Evolutionary conservation across 2,888 invertebrate genomes (phyloP), one percentile per base, ranked within the genome.

Genomic region (Drosophila multiciliata): DNA sequence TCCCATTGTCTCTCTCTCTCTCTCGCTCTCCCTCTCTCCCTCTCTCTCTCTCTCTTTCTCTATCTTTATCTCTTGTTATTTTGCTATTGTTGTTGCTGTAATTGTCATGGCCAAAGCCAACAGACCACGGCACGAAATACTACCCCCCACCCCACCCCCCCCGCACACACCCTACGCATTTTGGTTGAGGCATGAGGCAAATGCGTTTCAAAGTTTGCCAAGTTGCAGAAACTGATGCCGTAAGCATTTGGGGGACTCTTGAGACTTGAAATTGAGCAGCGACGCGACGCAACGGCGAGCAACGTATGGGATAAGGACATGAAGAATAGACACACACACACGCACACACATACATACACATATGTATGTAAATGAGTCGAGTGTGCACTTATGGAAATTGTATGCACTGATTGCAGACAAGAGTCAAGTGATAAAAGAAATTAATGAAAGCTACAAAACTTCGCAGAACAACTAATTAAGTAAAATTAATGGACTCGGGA

Each of bases 201-300:
- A 84, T 83, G 89, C 89, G 89, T 75, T 89, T 81, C 75, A 72
- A 87, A 89, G 75, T 89, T 87, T 87, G 84, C 84, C 84, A 89
- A 84, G 77, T 80, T 80, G 80, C 73, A 80, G 81, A 83, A 81
- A 80, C 82, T 86, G 73, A 84, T 78, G 87, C 84, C 89, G 89
- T 89, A 84, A 84, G 66, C 81, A 80, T 76, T 78, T 55, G 50
- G 66, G 65, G 65, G 77, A 72, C 78, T 78, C 78, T 76, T 66
- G 77, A 80, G 78, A 78, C 80, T 71, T 60, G 55, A 80, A 74
- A 63, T 63, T 60, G 72, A 72, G 73, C 64, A 52, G 58, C 63
- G 42, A 33, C 35, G 52, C 53, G 36, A 42, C 35, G 67, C 75
- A 42, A 36, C 26, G 33, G 54, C 54, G 38, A 26, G 29, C 20